These are phyloP conservation scores for Mesoligia furuncula DNA, from an alignment of 2,888 invertebrate genomes.

Conservation along the genomic window DNA sequence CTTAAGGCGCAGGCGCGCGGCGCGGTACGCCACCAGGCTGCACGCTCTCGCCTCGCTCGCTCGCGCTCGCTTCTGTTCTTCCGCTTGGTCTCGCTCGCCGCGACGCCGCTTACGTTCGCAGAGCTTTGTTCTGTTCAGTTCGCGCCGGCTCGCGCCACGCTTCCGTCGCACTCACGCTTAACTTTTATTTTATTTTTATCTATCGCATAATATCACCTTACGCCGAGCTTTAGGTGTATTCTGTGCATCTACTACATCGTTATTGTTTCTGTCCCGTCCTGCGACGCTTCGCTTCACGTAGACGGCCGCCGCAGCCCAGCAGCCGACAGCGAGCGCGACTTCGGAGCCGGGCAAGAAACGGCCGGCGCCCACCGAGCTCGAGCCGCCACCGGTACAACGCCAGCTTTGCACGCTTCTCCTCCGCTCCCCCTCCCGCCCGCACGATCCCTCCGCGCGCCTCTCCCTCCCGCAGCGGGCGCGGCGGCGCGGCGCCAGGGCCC, in stretches of 20 bases:
- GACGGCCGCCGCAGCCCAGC: slow-evolving; percentile 91
- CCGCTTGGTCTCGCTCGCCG: slow-evolving; percentile 89
- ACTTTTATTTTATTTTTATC: slow-evolving; percentile 88
- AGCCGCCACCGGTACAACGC: slow-evolving; percentile 97
- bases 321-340: slow-evolving; percentile 92
- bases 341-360: slow-evolving; percentile 98
- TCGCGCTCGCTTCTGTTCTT: slow-evolving; percentile 89
- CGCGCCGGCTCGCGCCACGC: slow-evolving; percentile 88
- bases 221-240: slow-evolving; percentile 90
- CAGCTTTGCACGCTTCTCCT: slow-evolving; percentile 92
- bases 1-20: slow-evolving; percentile 99
- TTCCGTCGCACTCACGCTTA: slow-evolving; percentile 91
- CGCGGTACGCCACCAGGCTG: slow-evolving; percentile 95
- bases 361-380: slow-evolving; percentile 92
- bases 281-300: slow-evolving; percentile 91
- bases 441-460: slow-evolving; percentile 76
- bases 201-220: slow-evolving; percentile 90
- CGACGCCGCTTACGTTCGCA: slow-evolving; percentile 89
- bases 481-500: slow-evolving; percentile 76
- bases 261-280: slow-evolving; percentile 91
- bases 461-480: slow-evolving; percentile 74
- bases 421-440: slow-evolving; percentile 81
- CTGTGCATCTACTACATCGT: slow-evolving; percentile 91
- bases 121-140: slow-evolving; percentile 88
- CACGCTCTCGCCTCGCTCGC: slow-evolving; percentile 88